A percentile compares a stretch with the other conserved stretches of the same genome.
Evolutionary conservation across 2,113 vertebrate genomes (phyloP).

Genomic region (Chionis minor): DNA sequence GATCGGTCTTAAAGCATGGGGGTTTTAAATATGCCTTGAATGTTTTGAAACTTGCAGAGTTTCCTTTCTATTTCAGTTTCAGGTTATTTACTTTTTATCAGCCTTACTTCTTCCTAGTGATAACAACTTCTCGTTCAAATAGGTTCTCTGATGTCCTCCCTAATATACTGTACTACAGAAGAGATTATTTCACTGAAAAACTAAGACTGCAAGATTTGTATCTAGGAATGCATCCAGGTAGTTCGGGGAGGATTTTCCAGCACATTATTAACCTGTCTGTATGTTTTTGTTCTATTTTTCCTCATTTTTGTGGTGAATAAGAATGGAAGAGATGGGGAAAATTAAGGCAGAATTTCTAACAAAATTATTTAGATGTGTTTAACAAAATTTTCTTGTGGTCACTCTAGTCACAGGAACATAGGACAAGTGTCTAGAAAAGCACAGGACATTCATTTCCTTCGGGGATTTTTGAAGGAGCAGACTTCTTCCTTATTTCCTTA

Average conservation of each 20-base stretch:
- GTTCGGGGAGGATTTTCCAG: neutral
- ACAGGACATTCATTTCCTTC: neutral
- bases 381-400: neutral
- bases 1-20: rapidly evolving
- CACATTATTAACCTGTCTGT: neutral
- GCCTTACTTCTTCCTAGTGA: neutral
- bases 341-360: neutral
- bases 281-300: neutral
- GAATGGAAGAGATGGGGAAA: neutral
- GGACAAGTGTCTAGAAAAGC: neutral
- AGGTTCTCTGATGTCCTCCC: neutral
- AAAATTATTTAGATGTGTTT: neutral
- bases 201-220: neutral
- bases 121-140: neutral
- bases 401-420: neutral
- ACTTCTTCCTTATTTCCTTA: neutral
- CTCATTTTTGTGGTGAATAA: neutral
- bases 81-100: neutral
- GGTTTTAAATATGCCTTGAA: neutral
- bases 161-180: neutral
- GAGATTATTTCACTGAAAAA: neutral
- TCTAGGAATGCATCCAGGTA: neutral
- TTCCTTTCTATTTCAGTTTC: neutral
- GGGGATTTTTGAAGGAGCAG: neutral
- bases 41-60: neutral